phyloP scores from a whole-genome alignment of 2,113 vertebrate genomes.

The Polypterus senegalus region DNA sequence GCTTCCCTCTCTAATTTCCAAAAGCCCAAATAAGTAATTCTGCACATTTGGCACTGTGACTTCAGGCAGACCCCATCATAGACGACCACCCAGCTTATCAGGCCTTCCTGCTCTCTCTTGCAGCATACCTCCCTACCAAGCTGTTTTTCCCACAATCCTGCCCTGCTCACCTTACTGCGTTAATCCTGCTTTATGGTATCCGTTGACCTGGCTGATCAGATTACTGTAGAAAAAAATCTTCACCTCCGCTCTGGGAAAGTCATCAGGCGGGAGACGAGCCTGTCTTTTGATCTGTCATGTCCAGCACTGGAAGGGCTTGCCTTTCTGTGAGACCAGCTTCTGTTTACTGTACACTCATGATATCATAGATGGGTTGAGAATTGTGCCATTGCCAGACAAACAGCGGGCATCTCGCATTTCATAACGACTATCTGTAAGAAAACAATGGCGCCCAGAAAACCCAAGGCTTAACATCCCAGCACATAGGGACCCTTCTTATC shows the following conservation, averaged over 20 bases:
- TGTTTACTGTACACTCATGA: slow-evolving; percentile 12
- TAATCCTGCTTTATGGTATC: neutral
- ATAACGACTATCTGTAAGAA: too few species aligned
- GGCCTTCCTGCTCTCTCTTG: neutral
- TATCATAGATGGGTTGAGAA: slow-evolving; percentile 1
- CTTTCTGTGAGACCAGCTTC: neutral
- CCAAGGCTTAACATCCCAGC: too few species aligned
- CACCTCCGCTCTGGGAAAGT: slow-evolving; percentile 3
- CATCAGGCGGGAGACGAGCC: slow-evolving; percentile 1
- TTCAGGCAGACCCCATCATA: neutral
- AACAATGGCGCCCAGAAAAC: too few species aligned
- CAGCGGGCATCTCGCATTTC: too few species aligned
- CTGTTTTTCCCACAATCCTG: neutral
- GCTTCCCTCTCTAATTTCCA: too few species aligned
- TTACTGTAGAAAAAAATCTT: neutral
- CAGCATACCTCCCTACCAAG: neutral
- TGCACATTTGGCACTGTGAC: too few species aligned
- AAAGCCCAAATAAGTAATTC: too few species aligned
- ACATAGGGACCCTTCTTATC: too few species aligned
- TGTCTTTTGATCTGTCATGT: neutral
- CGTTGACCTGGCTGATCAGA: neutral
- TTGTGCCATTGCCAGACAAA: too few species aligned
- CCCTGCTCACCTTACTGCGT: slow-evolving; percentile 2
- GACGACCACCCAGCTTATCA: neutral
- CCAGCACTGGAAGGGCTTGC: neutral